phyloP scores from a whole-genome alignment of 2,888 invertebrate species.

The Candidula unifasciata region DNA sequence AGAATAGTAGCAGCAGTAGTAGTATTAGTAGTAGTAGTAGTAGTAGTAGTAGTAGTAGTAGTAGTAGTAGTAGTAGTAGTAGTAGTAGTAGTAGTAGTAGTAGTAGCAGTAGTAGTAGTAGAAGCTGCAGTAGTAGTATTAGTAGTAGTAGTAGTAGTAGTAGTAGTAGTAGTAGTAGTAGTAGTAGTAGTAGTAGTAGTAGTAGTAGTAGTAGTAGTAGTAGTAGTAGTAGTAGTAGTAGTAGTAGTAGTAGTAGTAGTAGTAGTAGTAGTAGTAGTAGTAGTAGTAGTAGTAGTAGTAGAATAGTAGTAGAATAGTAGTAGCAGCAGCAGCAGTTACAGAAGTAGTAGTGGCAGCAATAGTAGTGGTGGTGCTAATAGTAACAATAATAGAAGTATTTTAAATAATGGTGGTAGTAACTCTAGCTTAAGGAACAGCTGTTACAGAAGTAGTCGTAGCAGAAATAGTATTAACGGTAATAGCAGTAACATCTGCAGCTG shows the following conservation, averaged over 20 bases:
- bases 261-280: too few species aligned
- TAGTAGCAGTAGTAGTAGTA: slow-evolving; percentile 17
- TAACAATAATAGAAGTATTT: too few species aligned
- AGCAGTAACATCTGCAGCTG: neutral
- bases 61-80: neutral
- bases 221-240: neutral
- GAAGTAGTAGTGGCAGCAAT: too few species aligned
- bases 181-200: slow-evolving; percentile 25
- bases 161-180: slow-evolving; percentile 22
- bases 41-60: neutral
- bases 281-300: too few species aligned
- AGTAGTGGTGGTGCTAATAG: too few species aligned
- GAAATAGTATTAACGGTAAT: neutral
- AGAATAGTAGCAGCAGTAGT: too few species aligned
- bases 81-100: slow-evolving; percentile 21
- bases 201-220: slow-evolving; percentile 15
- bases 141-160: neutral
- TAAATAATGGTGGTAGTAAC: neutral
- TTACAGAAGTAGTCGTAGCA: neutral
- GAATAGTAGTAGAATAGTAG: too few species aligned
- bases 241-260: too few species aligned
- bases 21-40: neutral
- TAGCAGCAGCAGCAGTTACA: too few species aligned
- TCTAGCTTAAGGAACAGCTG: neutral
- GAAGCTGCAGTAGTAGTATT: neutral